Conservation (phyloP, 2,113 vertebrate genomes). For the Lutjanus erythropterus region DNA sequence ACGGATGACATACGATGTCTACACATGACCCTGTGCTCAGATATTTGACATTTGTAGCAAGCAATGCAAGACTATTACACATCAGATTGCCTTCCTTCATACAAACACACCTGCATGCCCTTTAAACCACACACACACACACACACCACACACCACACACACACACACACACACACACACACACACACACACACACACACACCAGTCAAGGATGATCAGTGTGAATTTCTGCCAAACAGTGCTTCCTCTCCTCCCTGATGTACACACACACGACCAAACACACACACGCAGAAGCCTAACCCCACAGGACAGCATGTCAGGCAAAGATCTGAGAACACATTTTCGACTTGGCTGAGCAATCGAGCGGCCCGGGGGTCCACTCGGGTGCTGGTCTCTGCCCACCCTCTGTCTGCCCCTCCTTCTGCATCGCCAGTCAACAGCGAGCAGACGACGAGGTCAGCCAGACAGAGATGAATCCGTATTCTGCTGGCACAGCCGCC, state of each 20-base stretch:
- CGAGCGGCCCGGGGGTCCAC: slow-evolving; percentile 71
- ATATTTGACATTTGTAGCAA: slow-evolving; percentile 26
- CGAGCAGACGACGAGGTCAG: slow-evolving; percentile 61
- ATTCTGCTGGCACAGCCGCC: slow-evolving; percentile 61
- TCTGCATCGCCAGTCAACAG: slow-evolving; percentile 66
- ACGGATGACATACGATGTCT: slow-evolving; percentile 8
- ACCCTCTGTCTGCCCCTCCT: slow-evolving; percentile 68
- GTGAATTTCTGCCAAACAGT: slow-evolving; percentile 68
- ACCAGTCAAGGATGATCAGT: slow-evolving; percentile 69
- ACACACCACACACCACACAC: slow-evolving; percentile 21
- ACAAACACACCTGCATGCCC: slow-evolving; percentile 41
- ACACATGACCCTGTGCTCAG: slow-evolving; percentile 10
- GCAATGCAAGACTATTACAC: slow-evolving; percentile 34
- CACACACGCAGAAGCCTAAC: slow-evolving; percentile 43
- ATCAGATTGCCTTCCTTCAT: slow-evolving; percentile 36
- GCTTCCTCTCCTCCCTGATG: slow-evolving; percentile 53
- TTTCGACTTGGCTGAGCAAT: slow-evolving; percentile 84
- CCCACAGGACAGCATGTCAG: slow-evolving; percentile 80
- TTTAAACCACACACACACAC: slow-evolving; percentile 37
- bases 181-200: slow-evolving; percentile 19
- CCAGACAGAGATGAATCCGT: slow-evolving; percentile 74
- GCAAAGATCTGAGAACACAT: slow-evolving; percentile 84
- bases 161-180: slow-evolving; percentile 4
- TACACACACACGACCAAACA: slow-evolving; percentile 44
- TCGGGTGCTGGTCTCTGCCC: slow-evolving; percentile 74